phyloP scores from a whole-genome alignment of 2,888 invertebrate genomes.

The Drosophila ustulata region DNA sequence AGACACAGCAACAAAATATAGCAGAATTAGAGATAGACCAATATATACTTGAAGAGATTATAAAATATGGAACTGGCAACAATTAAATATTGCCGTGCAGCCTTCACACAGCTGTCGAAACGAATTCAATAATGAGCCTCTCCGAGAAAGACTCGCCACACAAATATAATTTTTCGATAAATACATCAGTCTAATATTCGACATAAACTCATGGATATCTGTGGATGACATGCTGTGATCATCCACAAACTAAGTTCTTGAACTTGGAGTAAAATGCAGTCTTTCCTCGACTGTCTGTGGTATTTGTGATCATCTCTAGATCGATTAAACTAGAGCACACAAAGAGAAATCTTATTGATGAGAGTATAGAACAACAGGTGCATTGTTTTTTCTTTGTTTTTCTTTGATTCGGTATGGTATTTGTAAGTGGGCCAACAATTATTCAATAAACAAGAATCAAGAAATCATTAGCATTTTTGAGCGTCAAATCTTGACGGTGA shows the following conservation, averaged over 20 bases:
- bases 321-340: not conserved
- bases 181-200: not conserved
- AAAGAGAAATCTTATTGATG: not conserved
- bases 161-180: not conserved
- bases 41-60: slow-evolving; percentile 22
- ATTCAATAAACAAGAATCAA: slow-evolving; percentile 28
- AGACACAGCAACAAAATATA: slow-evolving; percentile 21
- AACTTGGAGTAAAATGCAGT: not conserved
- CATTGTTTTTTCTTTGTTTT: slow-evolving; percentile 9
- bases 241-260: not conserved
- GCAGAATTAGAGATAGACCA: slow-evolving; percentile 10
- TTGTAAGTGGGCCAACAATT: slow-evolving; percentile 18
- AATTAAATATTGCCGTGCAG: slow-evolving; percentile 45
- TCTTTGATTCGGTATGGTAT: not conserved
- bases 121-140: not conserved
- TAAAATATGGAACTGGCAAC: slow-evolving; percentile 39
- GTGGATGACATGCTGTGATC: not conserved
- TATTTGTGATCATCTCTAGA: not conserved
- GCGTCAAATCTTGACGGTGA: slow-evolving; percentile 28
- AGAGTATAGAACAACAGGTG: slow-evolving; percentile 26
- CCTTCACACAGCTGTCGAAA: slow-evolving; percentile 13
- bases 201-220: not conserved
- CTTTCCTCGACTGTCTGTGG: not conserved
- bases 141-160: not conserved
- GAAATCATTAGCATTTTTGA: slow-evolving; percentile 23